Percentiles rank a stretch among this genome's conserved stretches.
phyloP scores from a whole-genome alignment of 2,888 invertebrate species.

The Microplitis deprimator region DNA sequence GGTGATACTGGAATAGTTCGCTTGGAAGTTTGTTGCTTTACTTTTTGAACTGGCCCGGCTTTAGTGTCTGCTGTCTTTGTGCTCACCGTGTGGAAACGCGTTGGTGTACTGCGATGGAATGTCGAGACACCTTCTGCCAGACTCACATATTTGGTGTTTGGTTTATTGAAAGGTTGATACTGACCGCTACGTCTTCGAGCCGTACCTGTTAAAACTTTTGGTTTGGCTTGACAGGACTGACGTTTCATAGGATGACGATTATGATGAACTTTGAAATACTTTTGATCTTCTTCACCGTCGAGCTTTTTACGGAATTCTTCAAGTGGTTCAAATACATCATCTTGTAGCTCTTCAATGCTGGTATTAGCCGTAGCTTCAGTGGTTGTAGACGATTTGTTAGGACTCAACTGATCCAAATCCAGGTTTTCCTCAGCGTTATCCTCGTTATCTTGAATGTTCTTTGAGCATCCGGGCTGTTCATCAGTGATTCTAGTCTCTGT shows the following conservation, averaged over 20 bases:
- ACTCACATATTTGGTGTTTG: conserved; percentile 68
- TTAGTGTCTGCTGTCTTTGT: conserved; percentile 58
- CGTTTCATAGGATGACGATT: not conserved
- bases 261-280: conserved; percentile 18
- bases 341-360: not conserved
- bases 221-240: conserved; percentile 3
- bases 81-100: conserved; percentile 71
- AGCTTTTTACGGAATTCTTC: conserved; percentile 13
- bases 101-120: conserved; percentile 74
- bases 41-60: conserved; percentile 54
- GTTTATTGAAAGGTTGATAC: conserved; percentile 52
- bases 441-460: not conserved
- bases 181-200: conserved; percentile 52
- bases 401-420: not conserved
- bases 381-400: not conserved
- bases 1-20: conserved; percentile 63
- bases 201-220: conserved; percentile 52
- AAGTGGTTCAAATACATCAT: conserved; percentile 10
- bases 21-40: conserved; percentile 52
- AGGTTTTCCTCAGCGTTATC: not conserved
- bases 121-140: conserved; percentile 74
- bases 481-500: not conserved
- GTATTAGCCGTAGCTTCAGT: not conserved
- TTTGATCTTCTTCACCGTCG: not conserved
- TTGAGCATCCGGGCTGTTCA: not conserved